A percentile compares a stretch with the other conserved stretches of the same genome.
These are phyloP conservation scores for Pogona vitticeps DNA, from an alignment of 2,113 vertebrate species.

Conservation along the genomic window DNA sequence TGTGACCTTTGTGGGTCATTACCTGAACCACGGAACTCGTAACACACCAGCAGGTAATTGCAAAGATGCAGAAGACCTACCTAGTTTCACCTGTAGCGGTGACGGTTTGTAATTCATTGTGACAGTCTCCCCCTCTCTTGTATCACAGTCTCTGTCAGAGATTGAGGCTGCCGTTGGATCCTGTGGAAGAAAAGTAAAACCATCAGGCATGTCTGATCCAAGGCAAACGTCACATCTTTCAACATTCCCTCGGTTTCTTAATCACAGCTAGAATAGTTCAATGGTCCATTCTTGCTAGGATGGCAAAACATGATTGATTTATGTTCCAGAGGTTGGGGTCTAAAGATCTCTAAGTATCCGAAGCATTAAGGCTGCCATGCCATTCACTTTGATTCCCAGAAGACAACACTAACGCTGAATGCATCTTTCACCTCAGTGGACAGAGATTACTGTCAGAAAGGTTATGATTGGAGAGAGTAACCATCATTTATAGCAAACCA, in stretches of 20 bases:
- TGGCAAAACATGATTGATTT: rapidly evolving
- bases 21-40: neutral
- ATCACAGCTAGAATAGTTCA: rapidly evolving
- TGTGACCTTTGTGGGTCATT: neutral
- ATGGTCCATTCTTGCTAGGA: neutral
- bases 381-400: too few relatives aligned
- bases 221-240: neutral
- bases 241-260: neutral
- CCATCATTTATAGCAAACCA: too few relatives aligned
- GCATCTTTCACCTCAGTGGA: too few relatives aligned
- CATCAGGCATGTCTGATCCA: constrained; percentile 40
- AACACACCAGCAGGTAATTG: neutral
- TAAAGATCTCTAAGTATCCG: neutral
- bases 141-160: constrained; percentile 85
- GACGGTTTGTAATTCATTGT: constrained; percentile 97
- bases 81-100: constrained; percentile 94
- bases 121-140: constrained; percentile 90
- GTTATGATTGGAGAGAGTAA: too few relatives aligned
- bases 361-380: neutral
- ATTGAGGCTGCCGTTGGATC: constrained; percentile 88
- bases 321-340: neutral
- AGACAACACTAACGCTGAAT: too few relatives aligned
- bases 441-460: too few relatives aligned
- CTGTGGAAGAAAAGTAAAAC: constrained; percentile 72
- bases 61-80: constrained; percentile 76